Base-by-base conservation (phyloP, 2,888 invertebrate genomes). In the Taphrorychus bicolor region DNA sequence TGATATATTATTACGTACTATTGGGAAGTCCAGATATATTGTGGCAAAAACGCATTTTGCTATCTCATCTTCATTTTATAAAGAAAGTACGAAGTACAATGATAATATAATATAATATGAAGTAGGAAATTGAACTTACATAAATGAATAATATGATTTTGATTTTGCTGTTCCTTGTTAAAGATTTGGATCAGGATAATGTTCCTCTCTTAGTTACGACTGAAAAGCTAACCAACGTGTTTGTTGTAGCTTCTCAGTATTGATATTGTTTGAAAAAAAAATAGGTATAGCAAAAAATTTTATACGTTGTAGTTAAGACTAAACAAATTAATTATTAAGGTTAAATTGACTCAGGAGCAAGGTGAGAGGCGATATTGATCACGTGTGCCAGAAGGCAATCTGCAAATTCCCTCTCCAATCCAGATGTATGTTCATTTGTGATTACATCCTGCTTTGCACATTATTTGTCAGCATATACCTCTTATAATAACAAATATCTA, bases 271-370 rank as follows among this genome's bases (percentile, higher is more conserved):
- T 51, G n/a, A n/a, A n/a, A n/a, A n/a, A n/a, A n/a, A n/a, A 51
- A 11, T 19, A 21, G 51, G 11, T 51, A 51, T 22, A 4, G 21
- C 1, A 51, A 51, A 51, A 51, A 22, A 18, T 51, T 51, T 51
- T 51, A 51, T 51, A 51, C 51, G n/a, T 51, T 51, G 51, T 51
- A 51, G 51, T 51, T 51, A 21, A 22, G 51, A 11, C 3, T 11
- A 51, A n/a, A 51, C n/a, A 51, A 51, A 51, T 51, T 51, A 51
- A 22, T 21, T 51, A 18, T 51, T 45, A 51, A 51, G 51, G 11
- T 51, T 51, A 51, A 5, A 51, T 2, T 51, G 17, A 19, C 51
- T 51, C 51, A 51, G 51, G 51, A 51, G 51, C 22, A 51, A 16
- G 45, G 32, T 11, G 9, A 32, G 32, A 32, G 45, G 45, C 14